Base-by-base conservation (phyloP, 2,888 invertebrate species). In the Exephanes ischioxanthus region DNA sequence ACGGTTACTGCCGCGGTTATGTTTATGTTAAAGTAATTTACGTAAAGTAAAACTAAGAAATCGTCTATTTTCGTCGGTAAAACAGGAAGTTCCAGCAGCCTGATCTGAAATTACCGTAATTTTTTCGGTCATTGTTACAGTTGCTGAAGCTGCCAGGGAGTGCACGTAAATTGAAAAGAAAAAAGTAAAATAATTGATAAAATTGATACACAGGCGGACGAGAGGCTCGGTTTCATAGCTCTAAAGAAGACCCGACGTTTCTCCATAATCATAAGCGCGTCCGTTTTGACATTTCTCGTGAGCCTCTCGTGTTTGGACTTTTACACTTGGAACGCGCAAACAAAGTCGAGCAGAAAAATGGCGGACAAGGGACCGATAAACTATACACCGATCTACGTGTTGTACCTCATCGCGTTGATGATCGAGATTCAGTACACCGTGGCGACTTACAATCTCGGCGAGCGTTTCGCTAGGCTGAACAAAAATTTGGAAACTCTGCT, bases 381-480 rank as follows among this genome's bases (percentile, higher is more conserved):
- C 91, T 96, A 96, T 91, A 89, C 95, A 0, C 95, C 95, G 0
- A 95, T 96, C 89, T 96, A 96, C 89, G 89, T 95, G 3, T 94
- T 96, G 88, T 96, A 96, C 94, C 94, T 95, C 85, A 94, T 96
- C 55, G 95, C 96, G 68, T 93, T 96, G 88, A 94, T 95, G 58
- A 93, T 96, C 89, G 96, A 96, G 90, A 93, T 96, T 2, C 96
- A 96, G 90, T 96, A 95, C 81, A 95, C 95, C 48, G 94, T 96
- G 88, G 94, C 95, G 0, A 95, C 95, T 2, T 94, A 95, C 76
- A 95, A 95, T 4, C 94, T 96, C 33, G 94, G 95, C 37, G 94
- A 95, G 51, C 94, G 96, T 22, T 95, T 96, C 87, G 92, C 93
- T 11, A 94, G 95, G 0, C 94, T 96, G 55, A 96, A 96, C 88